Conservation (phyloP, 2,888 invertebrate species). For the Leptinotarsa rubiginosa region DNA sequence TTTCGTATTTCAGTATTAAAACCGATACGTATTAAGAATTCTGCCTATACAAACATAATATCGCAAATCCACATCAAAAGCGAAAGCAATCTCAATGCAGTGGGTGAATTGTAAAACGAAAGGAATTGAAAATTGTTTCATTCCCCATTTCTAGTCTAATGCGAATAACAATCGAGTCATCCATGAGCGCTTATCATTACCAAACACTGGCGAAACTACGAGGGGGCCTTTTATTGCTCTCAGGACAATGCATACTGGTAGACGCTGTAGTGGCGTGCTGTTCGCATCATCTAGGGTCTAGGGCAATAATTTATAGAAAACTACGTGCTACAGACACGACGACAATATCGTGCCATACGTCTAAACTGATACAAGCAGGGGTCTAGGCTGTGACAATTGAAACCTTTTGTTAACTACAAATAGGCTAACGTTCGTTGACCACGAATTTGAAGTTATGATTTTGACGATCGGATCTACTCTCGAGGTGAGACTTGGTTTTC, state of each 20-base stretch:
- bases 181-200: constrained; percentile 22
- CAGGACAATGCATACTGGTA: constrained; percentile 17
- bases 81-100: constrained; percentile 18
- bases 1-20: constrained; percentile 12
- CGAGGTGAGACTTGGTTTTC: too few relatives aligned
- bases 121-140: constrained; percentile 19
- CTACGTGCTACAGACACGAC: background rate
- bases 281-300: constrained; percentile 13
- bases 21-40: constrained; percentile 22
- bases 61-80: constrained; percentile 20
- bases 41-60: constrained; percentile 21
- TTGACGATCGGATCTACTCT: too few relatives aligned
- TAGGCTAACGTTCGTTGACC: too few relatives aligned
- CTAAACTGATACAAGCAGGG: background rate
- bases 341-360: constrained; percentile 14
- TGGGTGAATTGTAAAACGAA: constrained; percentile 17
- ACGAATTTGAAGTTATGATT: too few relatives aligned
- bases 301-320: constrained; percentile 17
- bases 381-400: too few relatives aligned
- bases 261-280: background rate
- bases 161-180: constrained; percentile 17
- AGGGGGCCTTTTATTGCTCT: constrained; percentile 18
- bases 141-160: constrained; percentile 18
- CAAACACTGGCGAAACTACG: constrained; percentile 20
- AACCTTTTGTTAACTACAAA: too few relatives aligned